Evolutionary conservation across 2,888 invertebrate genomes (phyloP).

Genomic region (Eutolmus rufibarbis): DNA sequence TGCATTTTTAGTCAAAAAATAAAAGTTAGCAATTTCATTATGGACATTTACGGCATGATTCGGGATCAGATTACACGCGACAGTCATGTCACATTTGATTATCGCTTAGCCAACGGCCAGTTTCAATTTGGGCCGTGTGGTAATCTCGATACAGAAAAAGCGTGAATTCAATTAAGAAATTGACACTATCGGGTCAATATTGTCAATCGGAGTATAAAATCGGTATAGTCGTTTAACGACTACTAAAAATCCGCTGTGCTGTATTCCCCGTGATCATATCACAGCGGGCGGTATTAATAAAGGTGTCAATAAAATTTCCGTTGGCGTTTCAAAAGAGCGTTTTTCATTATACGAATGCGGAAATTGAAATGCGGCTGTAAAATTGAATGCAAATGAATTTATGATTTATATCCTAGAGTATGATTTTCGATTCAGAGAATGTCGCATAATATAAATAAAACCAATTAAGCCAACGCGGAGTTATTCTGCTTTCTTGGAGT

Average conservation of each 20-base stretch:
- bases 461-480: not conserved
- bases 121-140: not conserved
- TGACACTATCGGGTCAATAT: not conserved
- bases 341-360: not conserved
- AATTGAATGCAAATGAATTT: not conserved
- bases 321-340: not conserved
- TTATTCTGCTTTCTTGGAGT: not conserved
- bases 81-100: not conserved
- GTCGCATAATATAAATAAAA: not conserved
- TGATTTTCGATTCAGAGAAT: not conserved
- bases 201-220: not conserved
- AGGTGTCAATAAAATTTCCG: not conserved
- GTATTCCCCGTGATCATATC: not conserved
- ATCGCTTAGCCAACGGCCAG: not conserved
- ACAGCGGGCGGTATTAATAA: not conserved
- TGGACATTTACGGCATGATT: not conserved
- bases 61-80: not conserved
- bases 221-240: not conserved
- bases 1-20: not conserved
- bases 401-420: not conserved
- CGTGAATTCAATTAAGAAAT: not conserved
- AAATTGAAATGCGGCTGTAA: not conserved
- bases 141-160: not conserved
- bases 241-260: not conserved
- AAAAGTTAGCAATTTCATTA: not conserved